phyloP scores from a whole-genome alignment of 2,797 vertebrate species.

The Enteromius viviparus region DNA sequence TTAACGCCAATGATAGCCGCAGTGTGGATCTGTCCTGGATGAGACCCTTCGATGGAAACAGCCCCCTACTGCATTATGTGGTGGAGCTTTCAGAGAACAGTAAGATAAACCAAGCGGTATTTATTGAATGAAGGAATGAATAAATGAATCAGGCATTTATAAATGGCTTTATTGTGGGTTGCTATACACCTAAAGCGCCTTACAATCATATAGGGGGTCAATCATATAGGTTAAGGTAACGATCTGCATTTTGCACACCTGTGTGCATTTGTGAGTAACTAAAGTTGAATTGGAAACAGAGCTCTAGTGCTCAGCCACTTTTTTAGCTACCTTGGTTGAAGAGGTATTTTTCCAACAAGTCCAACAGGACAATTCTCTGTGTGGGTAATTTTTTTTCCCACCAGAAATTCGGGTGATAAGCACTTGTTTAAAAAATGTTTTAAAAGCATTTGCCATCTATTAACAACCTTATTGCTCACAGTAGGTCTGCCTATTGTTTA shows the following conservation, averaged over 20 bases:
- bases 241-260: background rate
- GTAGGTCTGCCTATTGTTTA: background rate
- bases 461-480: background rate
- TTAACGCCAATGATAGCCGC: slow-evolving; percentile 83
- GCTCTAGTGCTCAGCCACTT: background rate
- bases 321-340: background rate
- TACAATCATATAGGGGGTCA: too few species aligned
- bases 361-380: too few species aligned
- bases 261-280: background rate
- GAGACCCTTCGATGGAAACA: slow-evolving; percentile 94
- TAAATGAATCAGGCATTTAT: too few species aligned
- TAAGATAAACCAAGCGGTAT: slow-evolving; percentile 67
- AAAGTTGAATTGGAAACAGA: background rate
- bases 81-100: slow-evolving; percentile 97
- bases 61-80: slow-evolving; percentile 89
- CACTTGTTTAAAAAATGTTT: background rate
- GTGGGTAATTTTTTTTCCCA: background rate
- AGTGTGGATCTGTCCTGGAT: slow-evolving; percentile 91
- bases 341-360: background rate
- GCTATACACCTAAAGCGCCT: too few species aligned
- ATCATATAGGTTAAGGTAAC: background rate
- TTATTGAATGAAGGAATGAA: background rate
- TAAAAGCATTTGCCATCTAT: background rate
- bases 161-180: too few species aligned
- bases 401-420: background rate